phyloP scores from a whole-genome alignment of 2,888 invertebrate genomes.

The Mimas tiliae region DNA sequence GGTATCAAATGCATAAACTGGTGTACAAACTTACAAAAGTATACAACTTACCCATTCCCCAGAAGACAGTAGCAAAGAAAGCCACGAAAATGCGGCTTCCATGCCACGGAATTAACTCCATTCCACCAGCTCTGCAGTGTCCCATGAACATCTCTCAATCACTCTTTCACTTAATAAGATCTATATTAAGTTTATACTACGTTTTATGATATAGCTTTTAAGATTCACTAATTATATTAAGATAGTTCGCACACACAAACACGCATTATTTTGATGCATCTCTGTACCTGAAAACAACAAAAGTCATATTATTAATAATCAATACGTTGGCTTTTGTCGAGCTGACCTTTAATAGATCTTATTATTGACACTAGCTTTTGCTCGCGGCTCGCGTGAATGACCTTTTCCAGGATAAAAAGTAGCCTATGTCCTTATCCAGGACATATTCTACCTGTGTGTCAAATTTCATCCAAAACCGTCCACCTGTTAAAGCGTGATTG shows the following conservation, averaged over 20 bases:
- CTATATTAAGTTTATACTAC: background rate
- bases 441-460: too few relatives aligned
- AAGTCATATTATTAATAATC: background rate
- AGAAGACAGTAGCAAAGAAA: slow-evolving; percentile 75
- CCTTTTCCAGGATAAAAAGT: too few relatives aligned
- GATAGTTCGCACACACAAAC: slow-evolving; percentile 65
- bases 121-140: slow-evolving; percentile 50
- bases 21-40: too few relatives aligned
- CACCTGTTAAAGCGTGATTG: too few relatives aligned
- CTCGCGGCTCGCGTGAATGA: too few relatives aligned
- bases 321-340: too few relatives aligned
- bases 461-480: too few relatives aligned
- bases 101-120: slow-evolving; percentile 70
- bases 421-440: too few relatives aligned
- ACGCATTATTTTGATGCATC: slow-evolving; percentile 57
- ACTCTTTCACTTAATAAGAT: background rate
- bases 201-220: background rate
- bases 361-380: too few relatives aligned
- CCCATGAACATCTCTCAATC: slow-evolving; percentile 10
- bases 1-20: too few relatives aligned
- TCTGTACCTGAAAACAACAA: slow-evolving; percentile 55
- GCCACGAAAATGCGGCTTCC: slow-evolving; percentile 78
- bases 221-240: slow-evolving; percentile 7
- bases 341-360: too few relatives aligned
- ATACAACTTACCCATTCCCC: slow-evolving; percentile 79